Conservation (phyloP, 2,113 vertebrate species). For the Sphaerodactylus townsendi region DNA sequence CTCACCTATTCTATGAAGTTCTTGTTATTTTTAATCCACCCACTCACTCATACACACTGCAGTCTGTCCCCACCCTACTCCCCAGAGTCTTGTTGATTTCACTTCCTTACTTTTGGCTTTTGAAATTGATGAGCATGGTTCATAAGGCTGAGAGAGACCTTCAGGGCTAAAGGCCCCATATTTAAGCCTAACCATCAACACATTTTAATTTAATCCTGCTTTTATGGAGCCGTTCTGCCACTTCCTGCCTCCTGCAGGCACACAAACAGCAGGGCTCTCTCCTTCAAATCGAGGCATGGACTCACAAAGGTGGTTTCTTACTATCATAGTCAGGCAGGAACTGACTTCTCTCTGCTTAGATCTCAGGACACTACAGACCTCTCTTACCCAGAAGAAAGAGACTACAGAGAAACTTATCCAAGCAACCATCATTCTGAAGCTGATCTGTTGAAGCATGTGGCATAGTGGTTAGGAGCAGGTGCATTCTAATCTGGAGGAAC, state of each 20-base stretch:
- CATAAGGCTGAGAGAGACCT: background rate
- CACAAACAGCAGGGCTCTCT: too few relatives aligned
- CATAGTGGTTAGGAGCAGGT: too few relatives aligned
- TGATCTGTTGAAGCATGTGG: too few relatives aligned
- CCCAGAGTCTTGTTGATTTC: background rate
- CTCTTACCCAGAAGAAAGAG: too few relatives aligned
- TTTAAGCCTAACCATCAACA: background rate
- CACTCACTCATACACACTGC: background rate
- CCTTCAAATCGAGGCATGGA: too few relatives aligned
- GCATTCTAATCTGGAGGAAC: too few relatives aligned
- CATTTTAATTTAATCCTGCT: background rate
- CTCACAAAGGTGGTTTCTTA: too few relatives aligned
- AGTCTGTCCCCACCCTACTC: background rate
- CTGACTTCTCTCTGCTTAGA: too few relatives aligned
- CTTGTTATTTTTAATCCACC: background rate
- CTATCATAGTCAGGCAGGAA: too few relatives aligned
- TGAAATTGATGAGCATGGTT: background rate
- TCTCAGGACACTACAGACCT: too few relatives aligned
- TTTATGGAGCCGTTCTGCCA: background rate
- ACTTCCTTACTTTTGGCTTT: background rate
- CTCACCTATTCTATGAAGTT: background rate
- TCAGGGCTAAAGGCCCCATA: background rate
- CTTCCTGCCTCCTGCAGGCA: background rate
- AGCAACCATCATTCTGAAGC: too few relatives aligned
- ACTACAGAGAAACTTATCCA: too few relatives aligned